Conservation (phyloP, 2,888 invertebrate genomes). For the Pelosia muscerda region DNA sequence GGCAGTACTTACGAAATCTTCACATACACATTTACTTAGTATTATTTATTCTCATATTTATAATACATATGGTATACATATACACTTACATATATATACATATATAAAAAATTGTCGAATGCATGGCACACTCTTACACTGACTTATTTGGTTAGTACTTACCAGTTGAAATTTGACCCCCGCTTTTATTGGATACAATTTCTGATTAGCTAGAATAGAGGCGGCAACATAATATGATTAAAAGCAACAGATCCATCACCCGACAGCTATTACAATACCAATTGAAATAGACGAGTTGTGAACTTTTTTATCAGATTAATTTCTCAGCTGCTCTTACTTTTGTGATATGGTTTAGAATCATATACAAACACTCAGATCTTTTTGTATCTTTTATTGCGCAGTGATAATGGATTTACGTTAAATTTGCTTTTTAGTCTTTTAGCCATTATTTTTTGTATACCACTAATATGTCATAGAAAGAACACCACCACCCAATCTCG, state of each 20-base stretch:
- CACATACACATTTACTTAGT: too few species aligned
- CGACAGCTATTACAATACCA: constrained; percentile 4
- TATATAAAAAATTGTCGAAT: too few species aligned
- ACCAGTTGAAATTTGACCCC: background rate
- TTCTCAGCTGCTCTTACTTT: constrained; percentile 2
- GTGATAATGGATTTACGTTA: background rate
- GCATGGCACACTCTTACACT: background rate
- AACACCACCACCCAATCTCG: too few species aligned
- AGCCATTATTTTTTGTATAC: background rate
- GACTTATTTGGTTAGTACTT: background rate
- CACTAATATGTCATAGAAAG: too few species aligned
- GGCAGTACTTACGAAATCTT: too few species aligned
- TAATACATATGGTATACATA: too few species aligned
- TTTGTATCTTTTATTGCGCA: background rate
- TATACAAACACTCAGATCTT: constrained; percentile 1
- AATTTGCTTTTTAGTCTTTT: background rate
- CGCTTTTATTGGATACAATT: constrained; percentile 4
- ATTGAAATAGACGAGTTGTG: constrained; percentile 2
- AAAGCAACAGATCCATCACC: constrained; percentile 4
- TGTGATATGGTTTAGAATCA: background rate
- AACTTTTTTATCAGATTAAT: constrained; percentile 3
- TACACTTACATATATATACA: too few species aligned
- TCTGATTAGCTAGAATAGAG: background rate
- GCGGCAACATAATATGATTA: constrained; percentile 4
- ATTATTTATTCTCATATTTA: too few species aligned